These are phyloP conservation scores for Steinernema hermaphroditum DNA, from an alignment of 2,888 invertebrate species.

Conservation along the genomic window DNA sequence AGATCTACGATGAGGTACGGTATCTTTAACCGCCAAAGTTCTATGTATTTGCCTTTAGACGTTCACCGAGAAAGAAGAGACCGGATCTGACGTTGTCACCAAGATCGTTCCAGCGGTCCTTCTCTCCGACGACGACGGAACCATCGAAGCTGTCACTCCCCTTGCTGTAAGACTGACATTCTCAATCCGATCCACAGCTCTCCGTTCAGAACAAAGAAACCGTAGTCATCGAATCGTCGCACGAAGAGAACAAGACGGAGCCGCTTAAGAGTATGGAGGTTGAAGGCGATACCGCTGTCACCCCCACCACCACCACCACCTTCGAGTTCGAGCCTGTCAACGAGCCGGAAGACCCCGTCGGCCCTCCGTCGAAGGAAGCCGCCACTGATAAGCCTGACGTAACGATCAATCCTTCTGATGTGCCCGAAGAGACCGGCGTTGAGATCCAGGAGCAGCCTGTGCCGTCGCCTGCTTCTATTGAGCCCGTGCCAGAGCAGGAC, in stretches of 20 bases:
- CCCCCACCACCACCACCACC: background rate
- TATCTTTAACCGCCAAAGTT: background rate
- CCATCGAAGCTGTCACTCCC: background rate
- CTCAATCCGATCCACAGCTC: background rate
- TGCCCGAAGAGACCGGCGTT: background rate
- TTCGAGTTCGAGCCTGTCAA: slow-evolving; percentile 10
- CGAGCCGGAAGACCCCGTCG: slow-evolving; percentile 3
- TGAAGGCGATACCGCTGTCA: background rate
- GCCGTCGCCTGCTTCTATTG: slow-evolving; percentile 10
- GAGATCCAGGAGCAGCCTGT: slow-evolving; percentile 19
- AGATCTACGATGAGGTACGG: slow-evolving; percentile 11
- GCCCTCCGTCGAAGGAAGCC: background rate
- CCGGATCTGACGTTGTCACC: slow-evolving; percentile 1
- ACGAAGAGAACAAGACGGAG: background rate
- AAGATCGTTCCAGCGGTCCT: slow-evolving; percentile 12
- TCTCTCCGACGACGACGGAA: slow-evolving; percentile 18
- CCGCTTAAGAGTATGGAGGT: background rate
- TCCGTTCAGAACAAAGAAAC: slow-evolving; percentile 1
- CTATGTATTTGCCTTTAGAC: background rate
- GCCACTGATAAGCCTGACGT: slow-evolving; percentile 1
- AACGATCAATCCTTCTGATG: background rate
- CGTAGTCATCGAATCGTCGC: background rate
- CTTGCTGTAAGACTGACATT: background rate
- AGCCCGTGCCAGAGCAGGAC: slow-evolving; percentile 12
- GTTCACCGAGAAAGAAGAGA: slow-evolving; percentile 2